These are phyloP conservation scores for Aramus guarauna DNA, from an alignment of 2,113 vertebrate species.

Conservation along the genomic window DNA sequence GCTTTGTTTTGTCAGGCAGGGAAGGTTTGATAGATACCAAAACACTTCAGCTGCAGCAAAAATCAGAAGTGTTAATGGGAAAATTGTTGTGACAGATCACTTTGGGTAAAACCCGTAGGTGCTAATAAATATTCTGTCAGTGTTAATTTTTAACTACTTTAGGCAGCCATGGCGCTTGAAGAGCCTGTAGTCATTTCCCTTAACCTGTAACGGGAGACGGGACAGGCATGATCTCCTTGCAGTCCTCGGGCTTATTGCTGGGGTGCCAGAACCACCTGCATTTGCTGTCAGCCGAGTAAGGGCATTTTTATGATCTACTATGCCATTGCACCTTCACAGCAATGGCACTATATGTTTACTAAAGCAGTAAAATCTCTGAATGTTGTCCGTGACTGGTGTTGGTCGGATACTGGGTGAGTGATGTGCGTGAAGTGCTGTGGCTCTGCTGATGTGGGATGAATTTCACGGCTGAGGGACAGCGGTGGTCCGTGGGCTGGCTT, in stretches of 20 bases:
- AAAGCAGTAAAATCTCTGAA: background rate
- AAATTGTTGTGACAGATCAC: background rate
- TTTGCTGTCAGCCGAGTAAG: background rate
- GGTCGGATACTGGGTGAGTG: background rate
- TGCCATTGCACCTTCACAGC: background rate
- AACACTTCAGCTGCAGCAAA: background rate
- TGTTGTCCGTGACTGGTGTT: fast-evolving
- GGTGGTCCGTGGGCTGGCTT: background rate
- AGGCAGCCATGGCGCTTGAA: fast-evolving
- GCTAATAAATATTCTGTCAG: background rate
- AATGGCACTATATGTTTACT: background rate
- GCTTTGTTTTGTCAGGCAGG: background rate
- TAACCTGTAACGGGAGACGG: fast-evolving
- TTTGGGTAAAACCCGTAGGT: background rate
- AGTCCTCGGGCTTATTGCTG: background rate
- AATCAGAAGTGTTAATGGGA: background rate
- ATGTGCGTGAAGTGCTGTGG: background rate
- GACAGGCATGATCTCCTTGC: background rate
- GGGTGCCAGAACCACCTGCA: background rate
- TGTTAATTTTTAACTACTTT: background rate
- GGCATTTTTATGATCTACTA: background rate
- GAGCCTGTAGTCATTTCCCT: background rate
- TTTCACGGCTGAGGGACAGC: background rate
- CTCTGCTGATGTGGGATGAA: background rate
- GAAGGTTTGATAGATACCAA: background rate